Conservation (phyloP, 1,140 invertebrate species). For the Thaumatotibia leucotreta region DNA sequence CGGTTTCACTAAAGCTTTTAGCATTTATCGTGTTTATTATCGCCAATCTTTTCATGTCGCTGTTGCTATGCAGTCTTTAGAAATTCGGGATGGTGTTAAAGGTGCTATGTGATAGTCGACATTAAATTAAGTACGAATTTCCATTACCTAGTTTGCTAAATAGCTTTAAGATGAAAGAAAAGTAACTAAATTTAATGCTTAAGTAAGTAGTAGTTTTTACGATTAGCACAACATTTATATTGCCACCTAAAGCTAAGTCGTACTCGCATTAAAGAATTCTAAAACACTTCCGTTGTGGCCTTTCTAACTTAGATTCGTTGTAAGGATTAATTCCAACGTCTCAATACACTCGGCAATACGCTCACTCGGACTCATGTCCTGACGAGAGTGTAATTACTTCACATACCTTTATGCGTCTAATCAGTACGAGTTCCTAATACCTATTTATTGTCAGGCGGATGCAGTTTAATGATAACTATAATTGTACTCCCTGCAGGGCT, state of each 20-base stretch:
- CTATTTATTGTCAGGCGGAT: not conserved
- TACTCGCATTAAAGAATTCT: too few species aligned
- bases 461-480: not conserved
- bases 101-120: too few species aligned
- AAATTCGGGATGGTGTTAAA: not conserved
- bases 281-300: too few species aligned
- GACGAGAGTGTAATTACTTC: not conserved
- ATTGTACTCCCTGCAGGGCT: not conserved
- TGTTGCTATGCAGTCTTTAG: not conserved
- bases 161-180: too few species aligned
- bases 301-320: too few species aligned
- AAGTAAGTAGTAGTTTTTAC: too few species aligned
- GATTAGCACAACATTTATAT: too few species aligned
- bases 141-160: too few species aligned
- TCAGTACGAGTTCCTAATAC: not conserved
- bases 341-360: too few species aligned
- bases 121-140: too few species aligned
- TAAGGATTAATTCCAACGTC: too few species aligned
- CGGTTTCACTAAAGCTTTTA: constrained; percentile 7
- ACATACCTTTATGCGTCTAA: not conserved
- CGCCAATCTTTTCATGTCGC: not conserved
- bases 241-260: too few species aligned
- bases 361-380: not conserved
- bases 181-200: not conserved
- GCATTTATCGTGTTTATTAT: not conserved